phyloP scores from a whole-genome alignment of 2,888 invertebrate genomes.

The Polia nebulosa region DNA sequence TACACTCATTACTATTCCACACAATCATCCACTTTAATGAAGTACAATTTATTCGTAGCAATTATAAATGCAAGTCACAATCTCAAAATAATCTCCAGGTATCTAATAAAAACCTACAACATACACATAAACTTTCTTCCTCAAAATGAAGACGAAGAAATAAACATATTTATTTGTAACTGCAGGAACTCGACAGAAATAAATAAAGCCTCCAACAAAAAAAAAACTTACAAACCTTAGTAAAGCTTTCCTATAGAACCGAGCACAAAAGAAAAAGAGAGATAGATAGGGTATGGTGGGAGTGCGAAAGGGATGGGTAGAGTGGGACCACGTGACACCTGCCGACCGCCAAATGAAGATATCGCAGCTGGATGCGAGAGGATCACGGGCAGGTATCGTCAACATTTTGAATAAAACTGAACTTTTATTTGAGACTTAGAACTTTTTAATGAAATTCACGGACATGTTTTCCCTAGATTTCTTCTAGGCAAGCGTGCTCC shows the following conservation, averaged over 20 bases:
- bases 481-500: too few species aligned
- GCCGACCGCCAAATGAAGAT: constrained; percentile 90
- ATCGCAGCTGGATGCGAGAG: constrained; percentile 90
- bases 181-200: constrained; percentile 83
- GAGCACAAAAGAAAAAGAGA: constrained; percentile 81
- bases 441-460: not conserved
- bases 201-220: constrained; percentile 86
- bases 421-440: not conserved
- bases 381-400: constrained; percentile 75
- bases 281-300: constrained; percentile 48
- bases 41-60: constrained; percentile 11
- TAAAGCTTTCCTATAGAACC: constrained; percentile 83
- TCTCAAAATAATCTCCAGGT: constrained; percentile 25
- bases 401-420: constrained; percentile 67
- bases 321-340: constrained; percentile 88
- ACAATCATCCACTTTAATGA: constrained; percentile 1
- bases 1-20: not conserved
- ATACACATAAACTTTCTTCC: constrained; percentile 59
- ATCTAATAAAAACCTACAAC: constrained; percentile 47
- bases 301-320: constrained; percentile 72
- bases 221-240: constrained; percentile 79
- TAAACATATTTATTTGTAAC: constrained; percentile 82
- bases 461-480: too few species aligned
- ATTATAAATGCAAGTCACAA: constrained; percentile 49
- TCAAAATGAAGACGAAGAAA: constrained; percentile 62